phyloP scores from a whole-genome alignment of 2,113 vertebrate species.

The Tupaia chinensis region DNA sequence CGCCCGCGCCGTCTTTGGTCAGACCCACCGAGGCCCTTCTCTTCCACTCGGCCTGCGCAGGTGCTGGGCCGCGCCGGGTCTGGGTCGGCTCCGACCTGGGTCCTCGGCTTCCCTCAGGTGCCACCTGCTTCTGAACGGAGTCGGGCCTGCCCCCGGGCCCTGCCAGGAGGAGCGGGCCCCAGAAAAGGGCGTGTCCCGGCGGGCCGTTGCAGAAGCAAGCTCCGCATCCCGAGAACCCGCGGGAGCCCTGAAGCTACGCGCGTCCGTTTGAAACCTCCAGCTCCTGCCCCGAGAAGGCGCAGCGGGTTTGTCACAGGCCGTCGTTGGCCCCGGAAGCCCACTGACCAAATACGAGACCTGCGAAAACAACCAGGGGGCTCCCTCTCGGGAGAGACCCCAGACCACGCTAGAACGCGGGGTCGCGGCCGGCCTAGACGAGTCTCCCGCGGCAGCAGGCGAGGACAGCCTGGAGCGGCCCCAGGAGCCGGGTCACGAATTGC shows the following conservation, averaged over 20 bases:
- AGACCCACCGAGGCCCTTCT: too few species aligned
- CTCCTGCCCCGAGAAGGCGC: neutral
- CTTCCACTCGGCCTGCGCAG: too few species aligned
- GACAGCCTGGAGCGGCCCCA: too few species aligned
- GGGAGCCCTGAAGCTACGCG: neutral
- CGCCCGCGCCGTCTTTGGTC: too few species aligned
- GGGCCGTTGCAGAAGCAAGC: neutral
- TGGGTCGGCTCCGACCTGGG: too few species aligned
- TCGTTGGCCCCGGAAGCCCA: neutral
- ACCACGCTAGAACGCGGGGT: neutral
- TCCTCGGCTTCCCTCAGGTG: too few species aligned
- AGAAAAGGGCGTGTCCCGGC: neutral
- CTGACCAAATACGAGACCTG: neutral
- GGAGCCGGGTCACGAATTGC: too few species aligned
- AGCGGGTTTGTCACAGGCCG: neutral
- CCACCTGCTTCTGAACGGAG: too few species aligned
- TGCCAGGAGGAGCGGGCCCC: too few species aligned
- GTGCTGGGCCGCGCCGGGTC: too few species aligned
- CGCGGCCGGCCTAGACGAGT: neutral
- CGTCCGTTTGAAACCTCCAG: neutral
- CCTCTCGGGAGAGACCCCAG: rapidly evolving
- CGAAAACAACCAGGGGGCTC: neutral
- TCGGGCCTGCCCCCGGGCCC: too few species aligned
- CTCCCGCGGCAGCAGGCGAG: too few species aligned
- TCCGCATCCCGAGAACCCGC: neutral